Percentiles rank a stretch among this genome's conserved stretches.
These are phyloP conservation scores for Mirza zaza DNA, from an alignment of 2,113 vertebrate genomes.

Conservation along the genomic window DNA sequence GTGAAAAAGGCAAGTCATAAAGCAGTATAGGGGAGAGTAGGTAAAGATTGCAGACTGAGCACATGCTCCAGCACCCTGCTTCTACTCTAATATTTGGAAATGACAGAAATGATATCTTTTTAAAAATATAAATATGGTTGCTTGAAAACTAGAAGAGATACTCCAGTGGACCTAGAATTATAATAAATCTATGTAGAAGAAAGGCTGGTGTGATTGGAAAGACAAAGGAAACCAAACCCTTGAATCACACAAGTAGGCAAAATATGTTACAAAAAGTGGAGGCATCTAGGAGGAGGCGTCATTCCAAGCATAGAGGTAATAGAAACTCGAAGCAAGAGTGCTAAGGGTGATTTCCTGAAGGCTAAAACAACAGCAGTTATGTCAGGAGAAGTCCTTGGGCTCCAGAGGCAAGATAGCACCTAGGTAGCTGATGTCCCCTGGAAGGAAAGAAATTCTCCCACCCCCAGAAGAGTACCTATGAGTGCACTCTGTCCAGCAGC, in stretches of 20 bases:
- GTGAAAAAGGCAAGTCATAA: background rate
- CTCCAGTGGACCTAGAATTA: background rate
- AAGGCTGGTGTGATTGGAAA: constrained; percentile 6
- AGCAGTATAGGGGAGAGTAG: background rate
- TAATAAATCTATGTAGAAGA: background rate
- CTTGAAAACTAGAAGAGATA: background rate
- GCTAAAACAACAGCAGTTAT: background rate
- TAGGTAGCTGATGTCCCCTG: background rate
- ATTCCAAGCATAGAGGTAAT: constrained; percentile 28
- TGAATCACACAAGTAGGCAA: background rate
- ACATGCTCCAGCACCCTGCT: background rate
- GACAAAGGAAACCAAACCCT: background rate
- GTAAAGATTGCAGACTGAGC: background rate
- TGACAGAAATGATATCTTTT: constrained; percentile 11
- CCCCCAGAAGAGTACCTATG: background rate
- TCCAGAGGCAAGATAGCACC: background rate
- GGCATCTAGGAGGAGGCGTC: background rate
- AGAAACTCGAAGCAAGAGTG: constrained; percentile 4
- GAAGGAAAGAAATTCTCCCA: background rate
- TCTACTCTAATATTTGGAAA: constrained; percentile 8
- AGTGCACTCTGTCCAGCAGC: background rate
- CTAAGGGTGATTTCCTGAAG: background rate
- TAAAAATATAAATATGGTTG: background rate
- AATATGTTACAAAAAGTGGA: background rate
- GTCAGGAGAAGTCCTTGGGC: background rate